These are phyloP conservation scores for Sebastes hopkinsi DNA, from an alignment of 2,797 vertebrate species.

Conservation along the genomic window DNA sequence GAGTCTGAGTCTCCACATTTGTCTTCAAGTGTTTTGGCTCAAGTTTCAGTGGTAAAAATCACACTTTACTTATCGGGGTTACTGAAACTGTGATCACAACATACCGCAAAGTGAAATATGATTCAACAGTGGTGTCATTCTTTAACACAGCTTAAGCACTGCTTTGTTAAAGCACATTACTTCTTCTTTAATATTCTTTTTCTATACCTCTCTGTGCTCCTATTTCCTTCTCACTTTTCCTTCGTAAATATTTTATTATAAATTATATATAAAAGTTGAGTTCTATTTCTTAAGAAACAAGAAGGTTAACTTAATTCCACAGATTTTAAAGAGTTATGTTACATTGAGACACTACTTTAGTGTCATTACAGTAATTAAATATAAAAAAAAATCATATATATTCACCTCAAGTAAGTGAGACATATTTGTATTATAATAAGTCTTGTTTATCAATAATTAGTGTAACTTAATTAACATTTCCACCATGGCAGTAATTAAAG, in stretches of 20 bases:
- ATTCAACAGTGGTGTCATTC: background rate
- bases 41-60: background rate
- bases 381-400: background rate
- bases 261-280: too few species aligned
- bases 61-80: constrained; percentile 12
- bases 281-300: too few species aligned
- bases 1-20: background rate
- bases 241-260: background rate
- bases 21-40: background rate
- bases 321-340: background rate
- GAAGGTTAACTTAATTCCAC: too few species aligned
- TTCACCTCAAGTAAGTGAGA: too few species aligned
- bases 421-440: too few species aligned
- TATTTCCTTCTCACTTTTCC: too few species aligned
- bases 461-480: background rate
- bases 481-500: background rate
- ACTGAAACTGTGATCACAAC: constrained; percentile 22
- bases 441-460: background rate
- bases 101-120: background rate
- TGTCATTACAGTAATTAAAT: background rate
- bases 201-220: background rate
- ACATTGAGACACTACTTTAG: background rate
- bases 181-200: background rate
- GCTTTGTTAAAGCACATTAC: background rate
- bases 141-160: background rate